Percentiles rank a stretch among this genome's conserved stretches.
Evolutionary conservation across 2,797 vertebrate species (phyloP).

Genomic region (Chaenodraco wilsoni): DNA sequence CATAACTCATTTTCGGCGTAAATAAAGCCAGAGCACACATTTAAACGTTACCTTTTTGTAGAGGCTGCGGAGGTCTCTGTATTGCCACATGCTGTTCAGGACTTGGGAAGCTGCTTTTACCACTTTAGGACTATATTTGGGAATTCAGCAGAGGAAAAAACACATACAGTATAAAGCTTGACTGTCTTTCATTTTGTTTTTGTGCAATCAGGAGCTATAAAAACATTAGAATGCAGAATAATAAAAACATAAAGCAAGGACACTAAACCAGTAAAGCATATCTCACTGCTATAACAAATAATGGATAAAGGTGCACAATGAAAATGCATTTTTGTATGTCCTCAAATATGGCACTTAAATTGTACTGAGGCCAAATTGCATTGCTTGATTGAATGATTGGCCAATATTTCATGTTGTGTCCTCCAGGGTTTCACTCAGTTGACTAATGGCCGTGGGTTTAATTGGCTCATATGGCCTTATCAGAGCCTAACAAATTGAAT

Average conservation of each 20-base stretch:
- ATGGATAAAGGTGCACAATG: background rate
- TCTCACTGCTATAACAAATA: background rate
- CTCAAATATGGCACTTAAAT: constrained; percentile 26
- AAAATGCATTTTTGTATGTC: constrained; percentile 14
- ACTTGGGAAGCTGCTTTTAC: constrained; percentile 99
- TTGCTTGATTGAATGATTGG: constrained; percentile 56
- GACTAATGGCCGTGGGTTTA: constrained; percentile 57
- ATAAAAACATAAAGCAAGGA: background rate
- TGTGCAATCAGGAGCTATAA: background rate
- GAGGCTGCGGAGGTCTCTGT: constrained; percentile 98
- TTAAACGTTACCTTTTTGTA: constrained; percentile 94
- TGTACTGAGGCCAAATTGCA: constrained; percentile 26
- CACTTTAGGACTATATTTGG: constrained; percentile 97
- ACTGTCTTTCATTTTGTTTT: constrained; percentile 28
- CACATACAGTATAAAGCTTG: constrained; percentile 67
- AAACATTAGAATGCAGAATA: constrained; percentile 1
- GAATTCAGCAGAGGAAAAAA: constrained; percentile 73
- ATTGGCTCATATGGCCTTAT: constrained; percentile 62
- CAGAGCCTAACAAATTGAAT: constrained; percentile 48
- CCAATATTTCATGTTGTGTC: constrained; percentile 50
- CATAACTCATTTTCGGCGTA: background rate
- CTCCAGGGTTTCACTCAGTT: constrained; percentile 41
- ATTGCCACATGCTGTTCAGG: constrained; percentile 99
- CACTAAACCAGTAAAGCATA: constrained; percentile 1
- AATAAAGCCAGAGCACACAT: background rate